These are phyloP conservation scores for Clunio marinus DNA, from an alignment of 2,888 invertebrate species.

Conservation along the genomic window DNA sequence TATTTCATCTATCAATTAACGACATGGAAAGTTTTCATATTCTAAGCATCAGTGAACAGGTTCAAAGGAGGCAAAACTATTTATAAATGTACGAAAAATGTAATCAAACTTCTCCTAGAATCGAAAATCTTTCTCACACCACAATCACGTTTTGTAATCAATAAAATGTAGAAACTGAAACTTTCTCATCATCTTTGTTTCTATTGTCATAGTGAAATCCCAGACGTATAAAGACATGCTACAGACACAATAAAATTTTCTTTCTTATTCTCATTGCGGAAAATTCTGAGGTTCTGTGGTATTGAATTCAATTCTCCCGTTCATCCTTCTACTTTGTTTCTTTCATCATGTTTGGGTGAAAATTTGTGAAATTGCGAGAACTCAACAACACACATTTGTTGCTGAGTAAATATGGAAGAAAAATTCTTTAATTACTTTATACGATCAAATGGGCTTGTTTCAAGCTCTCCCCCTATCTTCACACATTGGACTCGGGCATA, in stretches of 20 bases:
- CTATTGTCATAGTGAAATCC: background rate
- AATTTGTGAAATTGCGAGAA: constrained; percentile 19
- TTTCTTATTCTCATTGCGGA: background rate
- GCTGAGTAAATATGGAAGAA: constrained; percentile 24
- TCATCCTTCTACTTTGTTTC: background rate
- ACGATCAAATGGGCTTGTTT: background rate
- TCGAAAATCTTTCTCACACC: background rate
- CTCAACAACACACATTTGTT: constrained; percentile 21
- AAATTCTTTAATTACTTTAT: constrained; percentile 26
- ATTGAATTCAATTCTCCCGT: constrained; percentile 10
- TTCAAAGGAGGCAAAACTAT: too few relatives aligned
- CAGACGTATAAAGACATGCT: background rate
- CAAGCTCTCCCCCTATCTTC: background rate
- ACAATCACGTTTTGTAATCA: constrained; percentile 12
- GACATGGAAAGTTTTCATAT: too few relatives aligned
- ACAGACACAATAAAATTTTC: constrained; percentile 19
- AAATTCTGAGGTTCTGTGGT: background rate
- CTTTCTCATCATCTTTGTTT: background rate
- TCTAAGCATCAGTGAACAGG: too few relatives aligned
- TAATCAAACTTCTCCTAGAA: background rate
- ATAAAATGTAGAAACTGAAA: constrained; percentile 18
- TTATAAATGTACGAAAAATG: too few relatives aligned
- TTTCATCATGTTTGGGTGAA: background rate
- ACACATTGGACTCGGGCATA: too few relatives aligned
- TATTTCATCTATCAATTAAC: too few relatives aligned